A percentile compares a stretch with the other conserved stretches of the same genome.
These are phyloP conservation scores for Episyrphus balteatus DNA, from an alignment of 1,140 invertebrate species.

Conservation along the genomic window DNA sequence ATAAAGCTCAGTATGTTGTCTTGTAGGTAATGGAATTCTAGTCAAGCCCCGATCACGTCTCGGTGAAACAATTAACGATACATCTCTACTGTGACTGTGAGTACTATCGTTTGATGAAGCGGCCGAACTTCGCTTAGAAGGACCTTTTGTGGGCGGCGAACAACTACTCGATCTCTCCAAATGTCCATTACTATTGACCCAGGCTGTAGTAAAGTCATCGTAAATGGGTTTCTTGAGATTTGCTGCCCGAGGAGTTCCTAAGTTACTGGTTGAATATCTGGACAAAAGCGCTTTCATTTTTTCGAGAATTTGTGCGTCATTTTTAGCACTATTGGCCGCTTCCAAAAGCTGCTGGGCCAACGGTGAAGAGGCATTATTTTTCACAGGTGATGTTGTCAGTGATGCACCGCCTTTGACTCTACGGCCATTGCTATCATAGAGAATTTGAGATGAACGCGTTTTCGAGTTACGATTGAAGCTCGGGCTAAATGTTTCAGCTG, in stretches of 20 bases:
- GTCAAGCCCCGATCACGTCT: slow-evolving; percentile 29
- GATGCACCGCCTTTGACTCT: slow-evolving; percentile 35
- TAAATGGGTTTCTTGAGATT: slow-evolving; percentile 49
- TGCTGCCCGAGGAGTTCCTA: slow-evolving; percentile 7
- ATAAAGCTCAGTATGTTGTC: slow-evolving; percentile 36
- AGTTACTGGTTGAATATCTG: slow-evolving; percentile 45
- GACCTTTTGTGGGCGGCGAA: slow-evolving; percentile 25
- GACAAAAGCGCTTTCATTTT: slow-evolving; percentile 59
- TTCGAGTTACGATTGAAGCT: slow-evolving; percentile 51
- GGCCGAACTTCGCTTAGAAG: slow-evolving; percentile 26
- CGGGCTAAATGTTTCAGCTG: slow-evolving; percentile 54
- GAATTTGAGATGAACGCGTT: slow-evolving; percentile 49
- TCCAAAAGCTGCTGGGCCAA: slow-evolving; percentile 58
- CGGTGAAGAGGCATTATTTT: slow-evolving; percentile 45
- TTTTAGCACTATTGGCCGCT: slow-evolving; percentile 54
- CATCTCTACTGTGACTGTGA: not conserved
- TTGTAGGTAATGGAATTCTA: slow-evolving; percentile 33
- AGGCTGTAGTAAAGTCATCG: slow-evolving; percentile 55
- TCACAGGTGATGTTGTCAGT: slow-evolving; percentile 40
- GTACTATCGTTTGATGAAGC: slow-evolving; percentile 30
- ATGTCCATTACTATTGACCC: slow-evolving; percentile 60
- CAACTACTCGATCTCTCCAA: slow-evolving; percentile 40
- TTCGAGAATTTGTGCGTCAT: slow-evolving; percentile 54
- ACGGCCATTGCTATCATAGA: slow-evolving; percentile 46
- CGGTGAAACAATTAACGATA: slow-evolving; percentile 21